These are phyloP conservation scores for Aptenodytes patagonicus DNA, from an alignment of 2,113 vertebrate genomes.

Conservation along the genomic window DNA sequence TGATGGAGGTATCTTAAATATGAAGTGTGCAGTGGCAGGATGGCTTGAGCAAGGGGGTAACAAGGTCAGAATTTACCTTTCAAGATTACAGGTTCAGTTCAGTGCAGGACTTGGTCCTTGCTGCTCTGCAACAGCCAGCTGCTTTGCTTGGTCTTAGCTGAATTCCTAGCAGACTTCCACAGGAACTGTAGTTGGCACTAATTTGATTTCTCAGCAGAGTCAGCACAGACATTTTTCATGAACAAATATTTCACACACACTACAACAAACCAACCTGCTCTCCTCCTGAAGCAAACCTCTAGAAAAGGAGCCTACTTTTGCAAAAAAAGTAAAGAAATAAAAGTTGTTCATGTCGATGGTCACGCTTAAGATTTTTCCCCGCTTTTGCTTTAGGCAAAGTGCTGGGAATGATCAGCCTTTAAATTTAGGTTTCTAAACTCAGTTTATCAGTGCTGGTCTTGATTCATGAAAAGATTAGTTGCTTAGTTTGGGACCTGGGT, in stretches of 20 bases:
- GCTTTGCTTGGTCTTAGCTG: not conserved
- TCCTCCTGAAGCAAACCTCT: not conserved
- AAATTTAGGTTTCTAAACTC: not conserved
- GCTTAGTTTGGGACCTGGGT: not conserved
- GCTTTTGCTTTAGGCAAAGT: not conserved
- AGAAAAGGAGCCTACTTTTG: not conserved
- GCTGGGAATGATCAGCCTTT: not conserved
- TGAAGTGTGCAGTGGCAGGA: not conserved
- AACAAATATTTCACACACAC: not conserved
- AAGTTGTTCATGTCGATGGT: not conserved
- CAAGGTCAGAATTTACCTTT: not conserved
- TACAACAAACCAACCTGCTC: not conserved
- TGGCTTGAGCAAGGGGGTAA: not conserved
- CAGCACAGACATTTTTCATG: not conserved
- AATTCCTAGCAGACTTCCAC: not conserved
- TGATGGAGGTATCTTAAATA: not conserved
- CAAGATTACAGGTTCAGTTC: not conserved
- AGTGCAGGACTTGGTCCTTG: not conserved
- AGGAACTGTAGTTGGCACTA: not conserved
- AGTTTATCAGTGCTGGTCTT: not conserved
- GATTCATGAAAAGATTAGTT: not conserved
- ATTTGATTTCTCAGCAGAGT: not conserved
- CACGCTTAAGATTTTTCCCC: not conserved
- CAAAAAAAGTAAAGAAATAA: not conserved
- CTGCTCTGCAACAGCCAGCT: not conserved